These are phyloP conservation scores for Proisotoma minuta DNA, from an alignment of 2,888 invertebrate genomes.

Conservation along the genomic window DNA sequence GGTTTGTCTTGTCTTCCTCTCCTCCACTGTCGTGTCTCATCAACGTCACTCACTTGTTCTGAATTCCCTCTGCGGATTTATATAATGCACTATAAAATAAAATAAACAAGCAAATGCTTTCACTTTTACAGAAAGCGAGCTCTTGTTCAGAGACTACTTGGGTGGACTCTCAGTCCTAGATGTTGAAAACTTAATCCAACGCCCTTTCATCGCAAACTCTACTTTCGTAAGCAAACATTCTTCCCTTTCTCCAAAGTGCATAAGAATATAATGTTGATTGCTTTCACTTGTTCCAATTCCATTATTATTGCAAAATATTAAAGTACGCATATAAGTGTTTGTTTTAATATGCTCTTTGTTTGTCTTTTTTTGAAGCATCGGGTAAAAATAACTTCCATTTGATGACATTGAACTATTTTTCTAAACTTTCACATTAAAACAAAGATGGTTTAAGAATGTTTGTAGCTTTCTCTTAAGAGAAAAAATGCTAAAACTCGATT, in stretches of 20 bases:
- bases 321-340: too few species aligned
- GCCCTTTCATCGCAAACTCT: conserved; percentile 72
- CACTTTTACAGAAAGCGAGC: conserved; percentile 63
- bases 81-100: not conserved
- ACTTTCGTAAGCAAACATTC: conserved; percentile 66
- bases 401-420: too few species aligned
- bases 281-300: conserved; percentile 1
- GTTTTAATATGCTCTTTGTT: too few species aligned
- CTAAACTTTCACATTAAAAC: too few species aligned
- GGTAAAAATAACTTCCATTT: too few species aligned
- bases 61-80: not conserved
- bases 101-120: conserved; percentile 10
- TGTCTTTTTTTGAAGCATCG: too few species aligned
- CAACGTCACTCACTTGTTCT: not conserved
- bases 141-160: conserved; percentile 70
- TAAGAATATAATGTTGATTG: not conserved
- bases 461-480: too few species aligned
- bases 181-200: conserved; percentile 67
- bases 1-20: conserved; percentile 52
- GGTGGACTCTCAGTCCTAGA: conserved; percentile 75
- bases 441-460: too few species aligned
- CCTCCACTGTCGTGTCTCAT: not conserved
- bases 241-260: not conserved
- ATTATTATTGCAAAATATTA: too few species aligned
- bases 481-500: too few species aligned